Percentiles rank a stretch among this genome's conserved stretches.
phyloP scores from a whole-genome alignment of 2,888 invertebrate genomes.

The Prosopocoilus inquinatus region DNA sequence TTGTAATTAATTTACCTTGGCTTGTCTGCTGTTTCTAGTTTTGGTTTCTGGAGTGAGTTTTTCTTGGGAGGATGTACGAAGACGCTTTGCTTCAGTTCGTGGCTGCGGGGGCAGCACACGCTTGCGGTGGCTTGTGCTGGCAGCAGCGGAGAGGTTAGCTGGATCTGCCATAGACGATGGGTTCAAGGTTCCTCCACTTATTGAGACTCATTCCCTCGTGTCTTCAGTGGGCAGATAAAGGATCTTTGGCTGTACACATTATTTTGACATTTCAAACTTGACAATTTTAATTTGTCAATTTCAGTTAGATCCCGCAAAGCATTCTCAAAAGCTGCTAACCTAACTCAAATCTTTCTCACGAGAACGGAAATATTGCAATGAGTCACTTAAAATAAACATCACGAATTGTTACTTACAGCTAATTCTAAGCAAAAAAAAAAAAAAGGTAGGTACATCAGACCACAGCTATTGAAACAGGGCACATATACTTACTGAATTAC shows the following conservation, averaged over 20 bases:
- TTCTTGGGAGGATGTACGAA: constrained; percentile 54
- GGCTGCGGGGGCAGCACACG: constrained; percentile 58
- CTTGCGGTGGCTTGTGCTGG: constrained; percentile 55
- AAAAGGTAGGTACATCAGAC: background rate
- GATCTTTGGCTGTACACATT: constrained; percentile 20
- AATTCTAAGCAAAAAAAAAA: background rate
- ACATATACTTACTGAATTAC: too few species aligned
- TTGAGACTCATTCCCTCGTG: constrained; percentile 52
- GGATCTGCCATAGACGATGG: constrained; percentile 91
- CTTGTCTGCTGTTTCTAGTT: constrained; percentile 8
- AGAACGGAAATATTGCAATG: background rate
- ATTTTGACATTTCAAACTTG: constrained; percentile 21
- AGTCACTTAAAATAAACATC: constrained; percentile 10
- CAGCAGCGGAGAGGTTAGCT: constrained; percentile 71
- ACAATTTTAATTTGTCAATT: constrained; percentile 14
- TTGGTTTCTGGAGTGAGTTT: constrained; percentile 43
- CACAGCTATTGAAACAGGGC: too few species aligned
- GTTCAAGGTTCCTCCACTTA: constrained; percentile 68
- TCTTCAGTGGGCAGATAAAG: constrained; percentile 35
- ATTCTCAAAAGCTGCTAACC: background rate
- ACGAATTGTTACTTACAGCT: too few species aligned
- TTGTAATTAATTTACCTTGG: constrained; percentile 10
- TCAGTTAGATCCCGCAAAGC: background rate
- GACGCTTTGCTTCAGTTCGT: constrained; percentile 58
- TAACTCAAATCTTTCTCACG: background rate